Conservation (phyloP, 2,797 vertebrate genomes). For the Macrochelys suwanniensis region DNA sequence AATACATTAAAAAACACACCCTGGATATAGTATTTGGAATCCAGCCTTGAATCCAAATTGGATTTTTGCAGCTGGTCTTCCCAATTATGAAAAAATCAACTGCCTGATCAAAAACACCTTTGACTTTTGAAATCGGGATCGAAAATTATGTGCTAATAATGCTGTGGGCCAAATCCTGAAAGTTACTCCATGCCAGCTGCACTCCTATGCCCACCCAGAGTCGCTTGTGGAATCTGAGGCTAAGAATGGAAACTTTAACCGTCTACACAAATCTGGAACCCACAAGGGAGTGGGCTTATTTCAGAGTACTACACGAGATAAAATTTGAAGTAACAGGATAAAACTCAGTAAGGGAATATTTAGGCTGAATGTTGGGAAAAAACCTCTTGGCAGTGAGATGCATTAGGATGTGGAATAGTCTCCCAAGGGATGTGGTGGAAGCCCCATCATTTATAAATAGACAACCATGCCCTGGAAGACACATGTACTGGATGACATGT, state of each 20-base stretch:
- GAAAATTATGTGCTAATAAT: background rate
- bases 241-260: background rate
- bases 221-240: background rate
- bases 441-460: slow-evolving; percentile 41
- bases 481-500: slow-evolving; percentile 31
- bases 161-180: background rate
- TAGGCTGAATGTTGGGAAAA: background rate
- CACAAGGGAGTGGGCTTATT: background rate
- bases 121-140: background rate
- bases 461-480: slow-evolving; percentile 34
- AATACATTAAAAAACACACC: background rate
- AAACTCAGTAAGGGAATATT: background rate
- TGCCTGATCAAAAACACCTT: background rate
- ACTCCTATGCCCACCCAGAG: background rate
- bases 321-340: background rate
- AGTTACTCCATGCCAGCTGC: background rate
- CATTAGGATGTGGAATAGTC: background rate
- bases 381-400: background rate
- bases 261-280: background rate
- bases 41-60: background rate
- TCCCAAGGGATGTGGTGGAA: slow-evolving; percentile 32
- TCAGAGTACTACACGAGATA: background rate
- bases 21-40: background rate
- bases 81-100: background rate
- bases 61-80: background rate